Percentiles rank a stretch among this genome's conserved stretches.
These are phyloP conservation scores for Laticauda laticaudata DNA, from an alignment of 2,113 vertebrate species.

Conservation along the genomic window DNA sequence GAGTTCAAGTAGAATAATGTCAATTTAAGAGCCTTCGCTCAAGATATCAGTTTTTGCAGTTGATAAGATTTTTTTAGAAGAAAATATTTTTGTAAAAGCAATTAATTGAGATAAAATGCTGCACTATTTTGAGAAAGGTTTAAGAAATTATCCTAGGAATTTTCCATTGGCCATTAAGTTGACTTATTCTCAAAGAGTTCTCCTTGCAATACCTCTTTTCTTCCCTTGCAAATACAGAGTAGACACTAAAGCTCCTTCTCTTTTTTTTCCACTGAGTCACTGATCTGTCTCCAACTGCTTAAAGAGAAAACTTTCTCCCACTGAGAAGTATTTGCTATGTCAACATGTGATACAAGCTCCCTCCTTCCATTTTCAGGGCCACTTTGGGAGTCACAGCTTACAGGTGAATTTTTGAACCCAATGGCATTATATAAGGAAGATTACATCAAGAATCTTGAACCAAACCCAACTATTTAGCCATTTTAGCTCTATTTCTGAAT, in stretches of 20 bases:
- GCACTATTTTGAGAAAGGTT: not conserved
- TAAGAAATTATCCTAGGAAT: not conserved
- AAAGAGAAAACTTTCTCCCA: not conserved
- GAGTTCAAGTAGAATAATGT: not conserved
- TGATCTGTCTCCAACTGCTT: not conserved
- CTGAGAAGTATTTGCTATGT: not conserved
- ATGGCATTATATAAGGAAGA: not conserved
- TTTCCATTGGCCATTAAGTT: not conserved
- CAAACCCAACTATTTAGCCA: not conserved
- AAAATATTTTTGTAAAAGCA: constrained; percentile 14
- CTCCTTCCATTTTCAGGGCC: not conserved
- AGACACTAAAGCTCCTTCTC: not conserved
- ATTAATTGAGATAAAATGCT: constrained; percentile 31
- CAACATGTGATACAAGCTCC: not conserved
- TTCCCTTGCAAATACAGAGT: not conserved
- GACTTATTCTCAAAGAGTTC: not conserved
- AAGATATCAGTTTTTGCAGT: not conserved
- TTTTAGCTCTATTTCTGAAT: not conserved
- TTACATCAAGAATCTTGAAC: not conserved
- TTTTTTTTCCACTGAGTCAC: not conserved
- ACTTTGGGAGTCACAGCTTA: not conserved
- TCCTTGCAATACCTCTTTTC: not conserved
- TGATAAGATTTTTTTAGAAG: constrained; percentile 29
- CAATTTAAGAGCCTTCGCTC: not conserved
- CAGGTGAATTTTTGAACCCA: not conserved